phyloP scores from a whole-genome alignment of 2,113 vertebrate genomes.

The Dasyurus viverrinus region DNA sequence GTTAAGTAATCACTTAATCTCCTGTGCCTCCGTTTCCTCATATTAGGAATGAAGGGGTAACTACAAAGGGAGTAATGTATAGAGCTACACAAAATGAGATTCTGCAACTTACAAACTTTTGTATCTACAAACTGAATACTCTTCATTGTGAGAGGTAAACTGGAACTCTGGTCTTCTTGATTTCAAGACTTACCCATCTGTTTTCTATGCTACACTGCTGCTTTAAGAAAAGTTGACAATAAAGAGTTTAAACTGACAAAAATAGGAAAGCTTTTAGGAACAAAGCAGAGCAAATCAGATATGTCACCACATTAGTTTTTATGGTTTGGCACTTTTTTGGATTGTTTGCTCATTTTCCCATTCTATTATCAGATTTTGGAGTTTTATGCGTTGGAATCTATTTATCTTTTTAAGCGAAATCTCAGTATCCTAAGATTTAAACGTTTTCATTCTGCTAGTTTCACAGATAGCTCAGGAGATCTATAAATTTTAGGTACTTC shows the following conservation, averaged over 20 bases:
- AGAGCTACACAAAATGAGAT: background rate
- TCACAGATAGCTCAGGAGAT: too few relatives aligned
- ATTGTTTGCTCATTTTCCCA: too few relatives aligned
- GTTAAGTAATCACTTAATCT: background rate
- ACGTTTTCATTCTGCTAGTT: too few relatives aligned
- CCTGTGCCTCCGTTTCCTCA: background rate
- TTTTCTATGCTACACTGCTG: background rate
- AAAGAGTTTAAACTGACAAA: background rate
- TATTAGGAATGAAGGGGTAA: background rate
- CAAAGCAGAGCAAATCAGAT: background rate
- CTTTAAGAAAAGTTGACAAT: background rate
- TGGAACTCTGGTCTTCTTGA: background rate
- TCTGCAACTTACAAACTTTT: background rate
- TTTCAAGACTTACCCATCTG: background rate
- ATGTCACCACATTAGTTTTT: too few relatives aligned
- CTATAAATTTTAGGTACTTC: too few relatives aligned
- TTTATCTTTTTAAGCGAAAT: too few relatives aligned
- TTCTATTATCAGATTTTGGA: too few relatives aligned
- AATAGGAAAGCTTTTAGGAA: background rate
- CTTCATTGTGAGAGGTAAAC: background rate
- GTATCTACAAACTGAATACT: background rate
- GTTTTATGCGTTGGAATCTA: too few relatives aligned
- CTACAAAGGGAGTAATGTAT: background rate
- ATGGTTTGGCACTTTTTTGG: too few relatives aligned
- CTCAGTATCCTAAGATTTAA: too few relatives aligned